Evolutionary conservation across 30 jellyfish, hydroid and myxozoan genomes (phyloP).

Genomic region (Aurelia sp.): DNA sequence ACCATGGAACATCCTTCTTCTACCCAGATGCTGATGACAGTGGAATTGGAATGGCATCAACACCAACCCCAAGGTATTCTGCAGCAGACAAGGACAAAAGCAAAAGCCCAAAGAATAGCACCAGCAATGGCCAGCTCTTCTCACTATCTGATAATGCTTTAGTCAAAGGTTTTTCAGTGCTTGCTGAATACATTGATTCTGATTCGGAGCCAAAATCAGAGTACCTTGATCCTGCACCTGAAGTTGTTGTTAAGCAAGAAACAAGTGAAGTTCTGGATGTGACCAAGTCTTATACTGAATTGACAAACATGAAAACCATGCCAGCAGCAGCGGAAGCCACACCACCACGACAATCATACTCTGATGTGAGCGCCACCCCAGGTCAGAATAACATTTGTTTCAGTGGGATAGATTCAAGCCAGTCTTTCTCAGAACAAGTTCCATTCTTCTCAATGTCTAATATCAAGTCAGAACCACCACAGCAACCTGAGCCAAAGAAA

Average conservation of each 20-base stretch:
- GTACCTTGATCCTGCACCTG: not conserved
- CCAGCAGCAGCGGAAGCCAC: not conserved
- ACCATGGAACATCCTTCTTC: not conserved
- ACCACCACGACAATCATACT: not conserved
- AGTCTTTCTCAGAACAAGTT: not conserved
- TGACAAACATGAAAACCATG: not conserved
- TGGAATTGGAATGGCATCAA: conserved; percentile 8
- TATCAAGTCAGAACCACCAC: not conserved
- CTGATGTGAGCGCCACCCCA: not conserved
- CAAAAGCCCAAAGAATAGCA: not conserved
- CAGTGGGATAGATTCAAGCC: not conserved
- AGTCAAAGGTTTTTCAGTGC: conserved; percentile 23
- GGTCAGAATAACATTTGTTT: not conserved
- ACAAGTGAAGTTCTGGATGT: not conserved
- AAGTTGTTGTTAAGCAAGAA: not conserved
- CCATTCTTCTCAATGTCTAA: conserved; percentile 6
- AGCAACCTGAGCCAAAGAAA: not conserved
- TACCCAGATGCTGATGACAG: conserved; percentile 23
- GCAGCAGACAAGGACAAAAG: not conserved
- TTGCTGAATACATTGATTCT: conserved; percentile 49
- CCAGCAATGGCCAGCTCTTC: conserved; percentile 3
- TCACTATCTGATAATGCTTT: conserved; percentile 22
- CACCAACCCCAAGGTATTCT: not conserved
- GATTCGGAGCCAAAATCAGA: not conserved
- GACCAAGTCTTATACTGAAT: not conserved